phyloP scores from a whole-genome alignment of 2,797 vertebrate genomes.

The Centropyge bicolor region DNA sequence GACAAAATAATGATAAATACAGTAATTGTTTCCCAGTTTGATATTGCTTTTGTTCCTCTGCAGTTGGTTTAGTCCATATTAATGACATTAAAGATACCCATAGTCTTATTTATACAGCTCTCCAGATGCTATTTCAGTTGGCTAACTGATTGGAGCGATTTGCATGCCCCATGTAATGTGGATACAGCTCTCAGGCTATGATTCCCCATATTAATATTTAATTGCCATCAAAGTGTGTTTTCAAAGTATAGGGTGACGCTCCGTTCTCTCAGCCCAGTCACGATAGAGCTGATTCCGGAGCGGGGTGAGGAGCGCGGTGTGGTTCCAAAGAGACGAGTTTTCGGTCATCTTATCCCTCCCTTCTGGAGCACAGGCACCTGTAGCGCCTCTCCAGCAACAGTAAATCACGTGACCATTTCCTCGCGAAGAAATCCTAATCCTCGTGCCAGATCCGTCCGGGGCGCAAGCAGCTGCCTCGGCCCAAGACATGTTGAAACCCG shows the following conservation, averaged over 20 bases:
- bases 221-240: slow-evolving; percentile 79
- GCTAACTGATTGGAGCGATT: slow-evolving; percentile 81
- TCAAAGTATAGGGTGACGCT: slow-evolving; percentile 84
- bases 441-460: slow-evolving; percentile 74
- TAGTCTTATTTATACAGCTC: slow-evolving; percentile 78
- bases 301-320: slow-evolving; percentile 67
- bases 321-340: slow-evolving; percentile 75
- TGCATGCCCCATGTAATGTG: slow-evolving; percentile 80
- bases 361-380: slow-evolving; percentile 80
- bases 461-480: slow-evolving; percentile 70
- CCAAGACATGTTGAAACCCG: slow-evolving; percentile 85
- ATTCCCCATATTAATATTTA: slow-evolving; percentile 86
- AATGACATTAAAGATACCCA: slow-evolving; percentile 76
- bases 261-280: slow-evolving; percentile 71
- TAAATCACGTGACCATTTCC: slow-evolving; percentile 91
- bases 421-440: slow-evolving; percentile 85
- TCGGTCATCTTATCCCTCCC: slow-evolving; percentile 84
- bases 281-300: slow-evolving; percentile 76
- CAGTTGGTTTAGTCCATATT: slow-evolving; percentile 67
- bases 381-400: slow-evolving; percentile 84
- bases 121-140: slow-evolving; percentile 82
- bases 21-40: slow-evolving; percentile 58
- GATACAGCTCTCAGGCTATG: slow-evolving; percentile 84
- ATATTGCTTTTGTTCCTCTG: slow-evolving; percentile 61
- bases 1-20: slow-evolving; percentile 63